Evolutionary conservation across 2,888 invertebrate species (phyloP), one percentile per base, ranked within the genome.

Genomic region (Nesidiocoris tenuis): DNA sequence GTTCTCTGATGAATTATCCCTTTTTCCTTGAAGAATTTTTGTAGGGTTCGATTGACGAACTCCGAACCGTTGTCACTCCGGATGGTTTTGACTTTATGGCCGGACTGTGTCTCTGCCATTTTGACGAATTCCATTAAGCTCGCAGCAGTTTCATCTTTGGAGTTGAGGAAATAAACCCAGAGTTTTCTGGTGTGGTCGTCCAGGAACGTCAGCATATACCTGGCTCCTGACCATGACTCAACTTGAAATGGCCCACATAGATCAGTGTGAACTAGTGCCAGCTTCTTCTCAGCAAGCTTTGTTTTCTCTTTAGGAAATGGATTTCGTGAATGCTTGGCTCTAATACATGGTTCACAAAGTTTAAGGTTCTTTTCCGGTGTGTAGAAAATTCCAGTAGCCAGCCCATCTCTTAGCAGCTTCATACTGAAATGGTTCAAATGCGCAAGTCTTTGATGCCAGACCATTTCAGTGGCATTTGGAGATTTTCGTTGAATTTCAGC

Each of bases 61-160:
- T 82, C 81, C 24, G 80, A 79, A n/a, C 81, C 81, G 77, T 81
- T 81, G 68, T 82, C 81, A 75, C 80, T 81, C 18, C 81, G 61
- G 9, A 81, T 56, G 65, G 81, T 81, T 68, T 80, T 80, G 3
- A 82, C 77, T 7, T 77, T 75, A 76, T 81, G 79, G 7, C 80
- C 80, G 70, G 59, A 22, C 19, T 70, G 24, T 18, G 57, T 70
- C 23, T 70, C 70, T 17, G 23, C 1, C 56, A 68, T 7, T 2
- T 5, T 12, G 1, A 7, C 1, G 12, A 63, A 19, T 22, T 63
- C 23, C 2, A 12, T 16, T 23, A 70, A 70, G 1, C 19, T 24
- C 21, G 57, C n/a, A 17, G 22, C 7, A 12, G 22, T 57, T 18
- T 56, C 17, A 59, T 59, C 18, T 59, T 70, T 70, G 24, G 9